phyloP scores from a whole-genome alignment of 1,140 invertebrate genomes.

The Neelides sp. region DNA sequence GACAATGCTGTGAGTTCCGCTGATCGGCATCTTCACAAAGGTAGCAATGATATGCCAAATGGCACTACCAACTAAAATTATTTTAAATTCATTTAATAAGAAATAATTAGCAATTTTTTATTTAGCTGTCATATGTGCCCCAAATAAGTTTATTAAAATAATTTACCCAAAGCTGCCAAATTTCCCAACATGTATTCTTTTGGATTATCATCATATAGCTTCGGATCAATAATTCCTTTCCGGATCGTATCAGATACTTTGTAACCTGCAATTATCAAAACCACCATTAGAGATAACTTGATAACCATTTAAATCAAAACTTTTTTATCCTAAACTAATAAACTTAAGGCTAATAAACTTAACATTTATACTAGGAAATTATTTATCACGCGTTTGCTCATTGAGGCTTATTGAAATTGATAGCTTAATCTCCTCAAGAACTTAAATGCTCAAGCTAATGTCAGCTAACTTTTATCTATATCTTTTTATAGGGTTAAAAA shows the following conservation, averaged over 20 bases:
- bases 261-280: conserved; percentile 52
- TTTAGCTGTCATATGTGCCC: conserved; percentile 42
- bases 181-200: conserved; percentile 85
- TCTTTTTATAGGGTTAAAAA: no score
- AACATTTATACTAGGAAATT: no score
- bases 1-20: conserved; percentile 95
- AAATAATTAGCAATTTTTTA: no score
- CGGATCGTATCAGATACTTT: conserved; percentile 97
- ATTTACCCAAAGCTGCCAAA: conserved; percentile 60
- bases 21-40: conserved; percentile 86
- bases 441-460: no score
- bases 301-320: no score
- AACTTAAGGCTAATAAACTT: no score
- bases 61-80: conserved; percentile 59
- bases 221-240: conserved; percentile 86
- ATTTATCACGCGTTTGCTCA: no score
- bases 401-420: no score
- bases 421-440: no score
- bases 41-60: conserved; percentile 90
- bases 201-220: conserved; percentile 68
- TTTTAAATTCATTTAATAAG: no score
- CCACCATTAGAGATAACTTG: conserved; percentile 11
- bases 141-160: conserved; percentile 15
- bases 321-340: conserved; percentile 35
- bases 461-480: no score